phyloP scores from a whole-genome alignment of 2,113 vertebrate genomes.

The Camelus dromedarius region DNA sequence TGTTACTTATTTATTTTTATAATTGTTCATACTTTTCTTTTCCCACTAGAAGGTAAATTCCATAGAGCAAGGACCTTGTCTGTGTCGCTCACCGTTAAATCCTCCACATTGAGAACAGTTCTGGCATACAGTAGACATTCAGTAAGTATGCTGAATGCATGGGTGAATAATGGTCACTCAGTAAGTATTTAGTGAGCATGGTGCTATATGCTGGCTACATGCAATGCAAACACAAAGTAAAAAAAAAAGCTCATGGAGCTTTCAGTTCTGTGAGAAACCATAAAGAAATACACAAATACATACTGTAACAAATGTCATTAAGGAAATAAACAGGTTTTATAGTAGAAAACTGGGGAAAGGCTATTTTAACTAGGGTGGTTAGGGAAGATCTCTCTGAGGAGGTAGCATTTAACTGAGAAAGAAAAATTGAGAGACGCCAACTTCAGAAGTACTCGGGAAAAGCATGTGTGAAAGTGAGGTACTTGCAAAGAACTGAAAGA shows the following conservation, averaged over 20 bases:
- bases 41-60: not conserved
- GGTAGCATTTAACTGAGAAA: not conserved
- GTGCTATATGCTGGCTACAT: not conserved
- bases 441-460: not conserved
- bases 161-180: not conserved
- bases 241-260: not conserved
- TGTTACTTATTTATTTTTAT: not conserved
- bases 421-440: not conserved
- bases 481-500: not conserved
- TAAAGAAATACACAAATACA: not conserved
- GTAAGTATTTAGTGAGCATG: not conserved
- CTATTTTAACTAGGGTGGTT: not conserved
- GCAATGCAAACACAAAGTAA: not conserved
- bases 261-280: not conserved
- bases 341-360: not conserved
- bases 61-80: not conserved
- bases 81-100: not conserved
- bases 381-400: not conserved
- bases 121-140: not conserved
- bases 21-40: constrained; percentile 10
- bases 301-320: not conserved
- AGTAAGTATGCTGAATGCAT: not conserved
- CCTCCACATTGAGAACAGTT: not conserved
- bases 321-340: constrained; percentile 17
- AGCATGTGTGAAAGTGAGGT: not conserved